A percentile compares a stretch with the other conserved stretches of the same genome.
phyloP scores from a whole-genome alignment of 2,888 invertebrate species.

The Augochlorella aurata region DNA sequence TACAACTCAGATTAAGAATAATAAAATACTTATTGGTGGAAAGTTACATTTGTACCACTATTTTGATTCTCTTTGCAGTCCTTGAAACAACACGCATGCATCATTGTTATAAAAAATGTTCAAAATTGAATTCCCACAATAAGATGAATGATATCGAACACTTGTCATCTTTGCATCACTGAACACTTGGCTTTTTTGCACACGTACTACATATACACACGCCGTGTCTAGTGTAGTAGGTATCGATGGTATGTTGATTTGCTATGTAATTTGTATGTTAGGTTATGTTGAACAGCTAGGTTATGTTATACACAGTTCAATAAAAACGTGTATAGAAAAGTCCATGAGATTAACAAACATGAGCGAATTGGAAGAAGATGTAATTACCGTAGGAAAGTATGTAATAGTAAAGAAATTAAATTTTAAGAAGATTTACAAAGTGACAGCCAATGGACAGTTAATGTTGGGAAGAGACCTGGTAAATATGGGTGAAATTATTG shows the following conservation, averaged over 20 bases:
- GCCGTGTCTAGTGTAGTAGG: no score
- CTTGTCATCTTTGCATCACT: no score
- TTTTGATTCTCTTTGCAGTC: no score
- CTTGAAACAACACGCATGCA: no score
- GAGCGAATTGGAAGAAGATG: slow-evolving; percentile 68
- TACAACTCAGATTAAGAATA: no score
- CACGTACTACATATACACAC: no score
- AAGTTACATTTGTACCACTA: no score
- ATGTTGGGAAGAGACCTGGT: slow-evolving; percentile 88
- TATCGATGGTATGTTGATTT: not conserved
- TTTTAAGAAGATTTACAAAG: slow-evolving; percentile 90
- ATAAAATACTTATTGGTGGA: no score
- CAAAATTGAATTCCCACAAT: no score
- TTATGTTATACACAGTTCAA: not conserved
- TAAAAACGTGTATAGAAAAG: not conserved
- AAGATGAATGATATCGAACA: no score
- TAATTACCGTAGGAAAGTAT: slow-evolving; percentile 87
- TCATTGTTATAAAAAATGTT: no score
- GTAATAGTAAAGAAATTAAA: slow-evolving; percentile 90
- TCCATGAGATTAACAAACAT: slow-evolving; percentile 26
- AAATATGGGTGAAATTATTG: slow-evolving; percentile 86
- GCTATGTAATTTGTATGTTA: not conserved
- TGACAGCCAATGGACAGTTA: slow-evolving; percentile 85
- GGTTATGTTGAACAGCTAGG: not conserved
- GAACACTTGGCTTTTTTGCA: no score